These are phyloP conservation scores for Elegia similella DNA, from an alignment of 2,888 invertebrate genomes.

Conservation along the genomic window DNA sequence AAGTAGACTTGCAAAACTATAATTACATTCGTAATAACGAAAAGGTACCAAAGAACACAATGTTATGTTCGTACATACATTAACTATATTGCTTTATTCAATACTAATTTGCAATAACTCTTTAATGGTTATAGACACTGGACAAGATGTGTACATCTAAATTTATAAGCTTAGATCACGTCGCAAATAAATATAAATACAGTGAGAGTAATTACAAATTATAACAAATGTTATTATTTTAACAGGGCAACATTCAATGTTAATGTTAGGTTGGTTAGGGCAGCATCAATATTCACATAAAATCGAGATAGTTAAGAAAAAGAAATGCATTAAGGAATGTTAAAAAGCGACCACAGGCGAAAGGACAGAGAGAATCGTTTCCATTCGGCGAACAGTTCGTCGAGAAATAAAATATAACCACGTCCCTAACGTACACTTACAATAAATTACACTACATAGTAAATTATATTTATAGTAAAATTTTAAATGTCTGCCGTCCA, in stretches of 20 bases:
- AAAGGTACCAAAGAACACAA: constrained; percentile 44
- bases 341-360: constrained; percentile 69
- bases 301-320: constrained; percentile 28
- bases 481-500: constrained; percentile 62
- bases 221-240: constrained; percentile 23
- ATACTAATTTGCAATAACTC: constrained; percentile 38
- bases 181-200: constrained; percentile 12
- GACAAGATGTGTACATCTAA: constrained; percentile 18
- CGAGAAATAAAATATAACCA: constrained; percentile 60
- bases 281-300: constrained; percentile 16
- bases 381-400: constrained; percentile 49
- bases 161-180: constrained; percentile 3
- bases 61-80: constrained; percentile 57
- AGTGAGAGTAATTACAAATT: constrained; percentile 23
- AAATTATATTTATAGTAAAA: constrained; percentile 67
- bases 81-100: constrained; percentile 52
- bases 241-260: constrained; percentile 22
- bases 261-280: constrained; percentile 23
- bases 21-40: constrained; percentile 45
- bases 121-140: constrained; percentile 29
- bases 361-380: constrained; percentile 57
- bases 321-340: constrained; percentile 68
- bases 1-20: constrained; percentile 41
- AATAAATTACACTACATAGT: constrained; percentile 75
- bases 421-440: constrained; percentile 73